Conservation (phyloP, 2,888 invertebrate genomes). For the Ethmia dodecea region DNA sequence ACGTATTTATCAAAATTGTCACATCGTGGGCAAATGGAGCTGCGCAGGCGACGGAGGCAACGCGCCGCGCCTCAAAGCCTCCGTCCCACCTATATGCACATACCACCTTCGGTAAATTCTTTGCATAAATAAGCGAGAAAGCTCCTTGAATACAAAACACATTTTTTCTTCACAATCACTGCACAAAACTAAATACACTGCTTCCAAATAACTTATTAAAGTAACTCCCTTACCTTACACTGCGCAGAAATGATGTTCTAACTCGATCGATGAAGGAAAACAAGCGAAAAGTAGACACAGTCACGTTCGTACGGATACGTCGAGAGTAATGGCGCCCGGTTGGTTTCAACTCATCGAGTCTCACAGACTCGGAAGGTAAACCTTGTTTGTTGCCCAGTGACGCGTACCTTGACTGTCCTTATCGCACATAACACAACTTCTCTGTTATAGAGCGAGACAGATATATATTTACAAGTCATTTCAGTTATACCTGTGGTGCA, state of each 20-base stretch:
- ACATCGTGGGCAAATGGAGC: conserved; percentile 39
- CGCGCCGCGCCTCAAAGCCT: conserved; percentile 59
- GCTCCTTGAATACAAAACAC: conserved; percentile 43
- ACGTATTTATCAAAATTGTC: conserved; percentile 55
- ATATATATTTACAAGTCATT: conserved; percentile 23
- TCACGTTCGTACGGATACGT: conserved; percentile 71
- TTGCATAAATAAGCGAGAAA: conserved; percentile 74
- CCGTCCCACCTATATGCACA: conserved; percentile 57
- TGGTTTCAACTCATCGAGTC: conserved; percentile 58
- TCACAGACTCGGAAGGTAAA: conserved; percentile 66
- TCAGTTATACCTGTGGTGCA: conserved; percentile 59
- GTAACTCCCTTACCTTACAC: conserved; percentile 68
- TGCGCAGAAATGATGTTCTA: conserved; percentile 70
- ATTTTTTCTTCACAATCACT: conserved; percentile 46
- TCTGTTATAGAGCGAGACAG: conserved; percentile 33
- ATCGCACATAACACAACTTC: conserved; percentile 20
- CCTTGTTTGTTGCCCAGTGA: conserved; percentile 72
- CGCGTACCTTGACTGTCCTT: conserved; percentile 49
- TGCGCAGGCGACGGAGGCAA: conserved; percentile 68
- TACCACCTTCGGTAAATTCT: conserved; percentile 73
- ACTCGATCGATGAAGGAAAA: conserved; percentile 67
- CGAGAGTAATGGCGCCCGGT: conserved; percentile 65
- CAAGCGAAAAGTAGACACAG: conserved; percentile 65
- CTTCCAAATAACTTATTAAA: conserved; percentile 56
- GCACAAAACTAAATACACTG: conserved; percentile 50